A percentile compares a stretch with the other conserved stretches of the same genome.
These are phyloP conservation scores for Willowsia nigromaculata DNA, from an alignment of 2,888 invertebrate species.

Conservation along the genomic window DNA sequence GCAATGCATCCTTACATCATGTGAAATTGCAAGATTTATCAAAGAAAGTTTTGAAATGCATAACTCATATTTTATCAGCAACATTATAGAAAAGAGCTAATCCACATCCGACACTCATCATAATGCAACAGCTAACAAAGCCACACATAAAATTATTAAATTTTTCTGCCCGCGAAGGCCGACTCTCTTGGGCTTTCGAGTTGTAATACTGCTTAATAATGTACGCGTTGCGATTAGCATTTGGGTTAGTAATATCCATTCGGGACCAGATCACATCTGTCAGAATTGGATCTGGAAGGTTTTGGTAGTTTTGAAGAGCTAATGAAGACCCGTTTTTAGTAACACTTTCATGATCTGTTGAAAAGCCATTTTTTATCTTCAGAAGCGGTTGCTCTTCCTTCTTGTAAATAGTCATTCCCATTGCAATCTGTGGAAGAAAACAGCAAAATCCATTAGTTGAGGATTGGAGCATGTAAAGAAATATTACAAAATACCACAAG, in stretches of 20 bases:
- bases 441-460: not conserved
- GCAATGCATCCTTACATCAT: not conserved
- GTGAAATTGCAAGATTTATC: not conserved
- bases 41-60: no score
- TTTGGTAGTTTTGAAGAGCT: not conserved
- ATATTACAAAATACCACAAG: no score
- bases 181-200: not conserved
- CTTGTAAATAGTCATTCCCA: constrained; percentile 62
- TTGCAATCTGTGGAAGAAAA: constrained; percentile 37
- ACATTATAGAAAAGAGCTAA: not conserved
- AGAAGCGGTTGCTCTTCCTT: constrained; percentile 11
- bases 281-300: not conserved
- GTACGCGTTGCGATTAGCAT: constrained; percentile 52
- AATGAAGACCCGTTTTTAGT: constrained; percentile 30
- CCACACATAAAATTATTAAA: constrained; percentile 56
- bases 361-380: constrained; percentile 29
- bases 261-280: constrained; percentile 66
- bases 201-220: constrained; percentile 66
- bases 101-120: constrained; percentile 8
- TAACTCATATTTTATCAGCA: not conserved
- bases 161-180: constrained; percentile 8
- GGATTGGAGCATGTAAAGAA: no score
- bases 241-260: constrained; percentile 57
- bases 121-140: constrained; percentile 52
- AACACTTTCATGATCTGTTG: not conserved